Conservation (phyloP, 2,113 vertebrate genomes). For the Stercorarius parasiticus region DNA sequence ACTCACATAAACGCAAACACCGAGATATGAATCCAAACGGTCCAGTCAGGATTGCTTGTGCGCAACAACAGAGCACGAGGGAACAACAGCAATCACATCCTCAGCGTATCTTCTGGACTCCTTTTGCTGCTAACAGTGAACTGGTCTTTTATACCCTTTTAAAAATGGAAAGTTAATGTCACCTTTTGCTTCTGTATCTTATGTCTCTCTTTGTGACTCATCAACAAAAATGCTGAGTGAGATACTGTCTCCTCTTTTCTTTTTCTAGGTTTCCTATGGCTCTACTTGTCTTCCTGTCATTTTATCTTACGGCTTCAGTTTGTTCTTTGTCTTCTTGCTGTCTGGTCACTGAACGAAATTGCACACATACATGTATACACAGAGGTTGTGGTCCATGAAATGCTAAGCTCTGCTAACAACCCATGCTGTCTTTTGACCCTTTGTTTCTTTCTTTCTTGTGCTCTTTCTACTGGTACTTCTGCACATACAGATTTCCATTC, state of each 20-base stretch:
- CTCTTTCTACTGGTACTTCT: neutral
- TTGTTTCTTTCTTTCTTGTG: neutral
- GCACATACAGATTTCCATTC: neutral
- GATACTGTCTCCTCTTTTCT: neutral
- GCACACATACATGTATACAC: neutral
- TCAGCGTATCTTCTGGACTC: neutral
- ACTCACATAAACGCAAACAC: neutral
- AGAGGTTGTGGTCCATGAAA: neutral
- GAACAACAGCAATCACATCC: rapidly evolving
- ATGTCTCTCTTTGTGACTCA: neutral
- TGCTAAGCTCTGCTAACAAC: neutral
- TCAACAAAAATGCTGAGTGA: neutral
- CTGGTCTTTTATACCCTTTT: neutral
- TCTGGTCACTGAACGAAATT: neutral
- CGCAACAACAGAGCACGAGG: neutral
- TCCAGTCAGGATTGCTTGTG: neutral
- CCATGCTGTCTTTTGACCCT: neutral
- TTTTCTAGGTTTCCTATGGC: neutral
- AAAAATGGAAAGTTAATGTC: neutral
- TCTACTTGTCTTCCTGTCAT: neutral
- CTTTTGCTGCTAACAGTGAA: neutral
- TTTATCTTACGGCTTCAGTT: neutral
- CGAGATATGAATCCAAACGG: neutral
- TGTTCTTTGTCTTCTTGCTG: neutral
- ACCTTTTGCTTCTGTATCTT: neutral